A percentile compares a stretch with the other conserved stretches of the same genome.
Evolutionary conservation across 2,113 vertebrate species (phyloP).

Genomic region (Oriolus oriolus): DNA sequence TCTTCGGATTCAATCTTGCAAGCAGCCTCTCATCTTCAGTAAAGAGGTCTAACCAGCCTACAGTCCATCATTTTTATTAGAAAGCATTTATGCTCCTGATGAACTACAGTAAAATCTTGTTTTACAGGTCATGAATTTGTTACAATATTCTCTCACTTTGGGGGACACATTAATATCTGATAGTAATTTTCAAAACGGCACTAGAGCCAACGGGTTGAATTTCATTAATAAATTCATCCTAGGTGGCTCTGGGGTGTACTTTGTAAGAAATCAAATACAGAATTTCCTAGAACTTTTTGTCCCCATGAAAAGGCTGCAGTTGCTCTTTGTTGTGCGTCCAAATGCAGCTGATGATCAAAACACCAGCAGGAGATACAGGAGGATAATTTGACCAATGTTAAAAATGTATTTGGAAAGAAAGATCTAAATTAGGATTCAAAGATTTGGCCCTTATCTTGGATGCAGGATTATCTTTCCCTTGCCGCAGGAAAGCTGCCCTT

Average conservation of each 20-base stretch:
- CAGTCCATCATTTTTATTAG: slow-evolving; percentile 6
- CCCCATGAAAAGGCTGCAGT: background rate
- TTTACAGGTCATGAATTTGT: background rate
- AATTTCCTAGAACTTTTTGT: background rate
- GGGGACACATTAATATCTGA: background rate
- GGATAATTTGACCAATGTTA: background rate
- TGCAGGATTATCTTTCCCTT: background rate
- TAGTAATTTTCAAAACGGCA: background rate
- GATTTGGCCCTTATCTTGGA: background rate
- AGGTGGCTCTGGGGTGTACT: background rate
- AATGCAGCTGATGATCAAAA: background rate
- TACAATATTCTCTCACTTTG: background rate
- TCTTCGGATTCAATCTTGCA: background rate
- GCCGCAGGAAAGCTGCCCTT: background rate
- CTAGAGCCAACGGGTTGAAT: background rate
- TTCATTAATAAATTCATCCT: background rate
- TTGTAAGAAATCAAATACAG: background rate
- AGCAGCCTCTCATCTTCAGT: background rate
- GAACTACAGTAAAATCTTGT: background rate
- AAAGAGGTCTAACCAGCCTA: background rate
- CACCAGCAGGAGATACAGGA: background rate
- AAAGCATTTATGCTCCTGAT: background rate
- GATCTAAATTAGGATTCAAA: background rate
- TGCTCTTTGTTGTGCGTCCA: background rate
- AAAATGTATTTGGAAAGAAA: background rate